Conservation (phyloP, 37 sponge, comb jelly and placozoan genomes). For the Halisarca cf. caerulea region DNA sequence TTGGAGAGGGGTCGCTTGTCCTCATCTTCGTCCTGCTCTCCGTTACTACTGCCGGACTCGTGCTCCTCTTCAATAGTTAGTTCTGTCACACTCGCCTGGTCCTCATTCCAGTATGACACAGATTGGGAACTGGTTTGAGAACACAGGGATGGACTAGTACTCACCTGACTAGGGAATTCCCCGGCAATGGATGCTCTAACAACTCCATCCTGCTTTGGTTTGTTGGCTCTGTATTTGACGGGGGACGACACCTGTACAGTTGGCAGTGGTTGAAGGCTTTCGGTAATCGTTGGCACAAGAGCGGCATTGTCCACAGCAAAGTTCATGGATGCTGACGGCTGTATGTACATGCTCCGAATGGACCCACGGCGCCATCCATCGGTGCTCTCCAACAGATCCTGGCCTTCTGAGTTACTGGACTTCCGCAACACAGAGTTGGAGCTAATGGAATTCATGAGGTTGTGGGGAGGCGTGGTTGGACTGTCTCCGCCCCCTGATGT, state of each 20-base stretch:
- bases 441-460: not conserved
- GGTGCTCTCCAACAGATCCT: not conserved
- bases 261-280: not conserved
- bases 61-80: slow-evolving; percentile 1
- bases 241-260: not conserved
- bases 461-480: not conserved
- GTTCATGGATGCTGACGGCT: not conserved
- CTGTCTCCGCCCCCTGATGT: too few species aligned
- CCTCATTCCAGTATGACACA: not conserved
- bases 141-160: not conserved
- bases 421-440: not conserved
- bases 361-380: not conserved
- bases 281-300: too few species aligned
- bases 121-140: not conserved
- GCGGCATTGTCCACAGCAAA: not conserved
- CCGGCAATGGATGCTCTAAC: slow-evolving; percentile 16
- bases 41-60: not conserved
- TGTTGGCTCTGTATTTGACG: not conserved
- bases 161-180: not conserved
- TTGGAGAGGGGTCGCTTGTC: not conserved
- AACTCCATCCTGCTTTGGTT: not conserved
- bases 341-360: slow-evolving; percentile 15
- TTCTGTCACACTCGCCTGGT: not conserved
- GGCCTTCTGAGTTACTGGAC: not conserved
- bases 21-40: not conserved